Evolutionary conservation across 2,113 vertebrate genomes (phyloP).

Genomic region (Mormyrus iriodes): DNA sequence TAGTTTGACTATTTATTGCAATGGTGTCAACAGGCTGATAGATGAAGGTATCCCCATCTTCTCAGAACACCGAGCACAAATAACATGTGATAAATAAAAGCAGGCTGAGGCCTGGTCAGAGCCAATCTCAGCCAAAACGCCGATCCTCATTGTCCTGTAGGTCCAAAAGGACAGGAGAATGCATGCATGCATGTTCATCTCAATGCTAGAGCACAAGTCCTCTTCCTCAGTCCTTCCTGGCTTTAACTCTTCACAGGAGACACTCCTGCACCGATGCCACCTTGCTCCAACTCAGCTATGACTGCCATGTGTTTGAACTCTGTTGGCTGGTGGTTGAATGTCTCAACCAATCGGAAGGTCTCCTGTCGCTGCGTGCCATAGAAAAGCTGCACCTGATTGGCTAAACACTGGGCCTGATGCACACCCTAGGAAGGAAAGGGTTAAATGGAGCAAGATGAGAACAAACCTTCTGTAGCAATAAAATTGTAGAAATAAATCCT

Average conservation of each 20-base stretch:
- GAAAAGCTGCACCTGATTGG: slow-evolving; percentile 92
- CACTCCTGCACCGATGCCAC: slow-evolving; percentile 56
- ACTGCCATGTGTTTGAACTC: slow-evolving; percentile 90
- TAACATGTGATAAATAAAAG: neutral
- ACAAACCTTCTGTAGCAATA: neutral
- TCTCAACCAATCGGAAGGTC: slow-evolving; percentile 75
- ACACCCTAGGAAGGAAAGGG: slow-evolving; percentile 61
- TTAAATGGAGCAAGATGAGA: slow-evolving; percentile 19
- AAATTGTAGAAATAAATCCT: neutral
- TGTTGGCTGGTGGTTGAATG: slow-evolving; percentile 77
- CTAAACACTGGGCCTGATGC: slow-evolving; percentile 86
- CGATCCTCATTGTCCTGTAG: neutral
- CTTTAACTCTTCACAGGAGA: slow-evolving; percentile 16
- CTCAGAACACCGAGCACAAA: neutral
- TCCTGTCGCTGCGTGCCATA: slow-evolving; percentile 71
- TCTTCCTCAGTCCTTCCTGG: neutral
- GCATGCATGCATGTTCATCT: neutral
- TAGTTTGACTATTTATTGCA: neutral
- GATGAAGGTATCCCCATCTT: neutral
- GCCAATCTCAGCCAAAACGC: neutral
- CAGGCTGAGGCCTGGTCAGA: neutral
- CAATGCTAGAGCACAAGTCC: neutral
- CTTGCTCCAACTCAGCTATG: slow-evolving; percentile 83
- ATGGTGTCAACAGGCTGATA: neutral
- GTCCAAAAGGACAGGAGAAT: neutral